Evolutionary conservation across 2,888 invertebrate species (phyloP).

Genomic region (Drosophila mayaguana): DNA sequence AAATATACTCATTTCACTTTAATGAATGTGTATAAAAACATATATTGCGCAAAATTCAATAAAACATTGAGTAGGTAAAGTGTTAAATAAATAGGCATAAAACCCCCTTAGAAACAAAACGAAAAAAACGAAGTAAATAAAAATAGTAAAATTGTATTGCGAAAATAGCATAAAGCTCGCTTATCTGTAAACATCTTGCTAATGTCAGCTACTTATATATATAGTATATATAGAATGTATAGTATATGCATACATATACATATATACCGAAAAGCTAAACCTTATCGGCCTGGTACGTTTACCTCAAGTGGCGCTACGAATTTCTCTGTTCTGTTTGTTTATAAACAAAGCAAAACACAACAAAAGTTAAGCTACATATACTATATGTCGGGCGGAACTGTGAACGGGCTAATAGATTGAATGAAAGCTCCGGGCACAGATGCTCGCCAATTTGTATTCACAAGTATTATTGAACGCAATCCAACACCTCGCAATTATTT

Average conservation of each 20-base stretch:
- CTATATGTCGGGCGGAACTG: not conserved
- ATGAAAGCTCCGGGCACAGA: constrained; percentile 4
- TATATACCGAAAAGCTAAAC: not conserved
- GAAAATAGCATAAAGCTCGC: not conserved
- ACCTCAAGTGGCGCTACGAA: constrained; percentile 28
- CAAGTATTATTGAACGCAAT: constrained; percentile 36
- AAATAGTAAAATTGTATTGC: not conserved
- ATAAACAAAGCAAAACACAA: constrained; percentile 51
- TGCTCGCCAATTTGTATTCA: constrained; percentile 33
- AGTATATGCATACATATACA: not conserved
- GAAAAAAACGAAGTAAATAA: not conserved
- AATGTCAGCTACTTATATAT: constrained; percentile 2
- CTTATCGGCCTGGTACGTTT: constrained; percentile 32
- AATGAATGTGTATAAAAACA: no score
- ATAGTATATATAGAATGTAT: not conserved
- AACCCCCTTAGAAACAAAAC: constrained; percentile 1
- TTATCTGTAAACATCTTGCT: constrained; percentile 23
- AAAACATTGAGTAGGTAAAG: constrained; percentile 2
- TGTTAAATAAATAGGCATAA: not conserved
- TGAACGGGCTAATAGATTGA: constrained; percentile 5
- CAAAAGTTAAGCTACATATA: constrained; percentile 10
- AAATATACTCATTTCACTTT: no score
- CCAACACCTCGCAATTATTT: constrained; percentile 24
- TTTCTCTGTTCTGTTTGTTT: constrained; percentile 46
- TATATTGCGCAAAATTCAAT: not conserved